Percentiles rank a stretch among this genome's conserved stretches.
Conservation (phyloP, 2,113 vertebrate genomes). For the Setophaga kirtlandii region DNA sequence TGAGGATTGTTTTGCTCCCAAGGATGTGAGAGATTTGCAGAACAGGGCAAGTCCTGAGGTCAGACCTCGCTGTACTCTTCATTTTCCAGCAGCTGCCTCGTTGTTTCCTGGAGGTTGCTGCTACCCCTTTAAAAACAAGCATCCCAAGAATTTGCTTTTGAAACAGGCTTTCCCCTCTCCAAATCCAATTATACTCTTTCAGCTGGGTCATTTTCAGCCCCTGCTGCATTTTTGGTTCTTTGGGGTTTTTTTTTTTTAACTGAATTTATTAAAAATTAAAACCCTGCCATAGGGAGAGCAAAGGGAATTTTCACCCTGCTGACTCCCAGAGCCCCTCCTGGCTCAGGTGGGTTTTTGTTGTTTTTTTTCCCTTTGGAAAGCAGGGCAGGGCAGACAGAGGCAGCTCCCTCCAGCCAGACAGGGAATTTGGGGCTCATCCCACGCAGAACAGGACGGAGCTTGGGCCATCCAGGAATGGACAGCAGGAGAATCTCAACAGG, state of each 20-base stretch:
- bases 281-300: neutral
- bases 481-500: neutral
- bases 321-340: neutral
- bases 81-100: neutral
- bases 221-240: neutral
- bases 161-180: slow-evolving; percentile 50
- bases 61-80: neutral
- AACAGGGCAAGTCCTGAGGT: neutral
- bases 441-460: accelerated
- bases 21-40: neutral
- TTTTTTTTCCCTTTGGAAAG: neutral
- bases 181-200: slow-evolving; percentile 57
- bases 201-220: slow-evolving; percentile 44
- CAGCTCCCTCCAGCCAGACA: neutral
- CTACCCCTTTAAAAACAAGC: slow-evolving; percentile 63
- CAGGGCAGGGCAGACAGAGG: accelerated
- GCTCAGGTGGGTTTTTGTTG: neutral
- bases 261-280: slow-evolving; percentile 5
- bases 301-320: neutral
- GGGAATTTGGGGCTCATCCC: neutral
- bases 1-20: neutral
- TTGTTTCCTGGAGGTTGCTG: neutral
- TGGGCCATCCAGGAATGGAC: neutral
- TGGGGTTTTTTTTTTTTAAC: neutral
- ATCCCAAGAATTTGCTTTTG: slow-evolving; percentile 68